Conservation (phyloP, 2,888 invertebrate genomes). For the Dicyrtoma fusca region DNA sequence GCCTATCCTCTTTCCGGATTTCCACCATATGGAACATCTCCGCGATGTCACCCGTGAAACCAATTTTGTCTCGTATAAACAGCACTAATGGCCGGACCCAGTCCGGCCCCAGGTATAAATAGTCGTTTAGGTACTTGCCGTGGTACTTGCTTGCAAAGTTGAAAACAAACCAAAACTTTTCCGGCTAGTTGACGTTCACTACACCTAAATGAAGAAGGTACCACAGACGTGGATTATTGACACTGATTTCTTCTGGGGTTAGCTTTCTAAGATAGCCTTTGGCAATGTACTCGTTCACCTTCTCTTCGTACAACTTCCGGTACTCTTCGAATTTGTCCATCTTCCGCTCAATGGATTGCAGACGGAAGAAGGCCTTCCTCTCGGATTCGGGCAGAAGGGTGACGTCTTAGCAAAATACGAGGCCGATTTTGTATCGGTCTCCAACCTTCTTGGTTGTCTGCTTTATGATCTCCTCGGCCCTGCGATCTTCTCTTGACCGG, state of each 20-base stretch:
- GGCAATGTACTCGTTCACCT: neutral
- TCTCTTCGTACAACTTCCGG: neutral
- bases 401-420: conserved; percentile 6
- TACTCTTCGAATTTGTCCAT: neutral
- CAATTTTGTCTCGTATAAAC: conserved; percentile 38
- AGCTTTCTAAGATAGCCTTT: conserved; percentile 26
- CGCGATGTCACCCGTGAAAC: conserved; percentile 38
- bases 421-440: neutral
- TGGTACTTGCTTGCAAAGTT: conserved; percentile 40
- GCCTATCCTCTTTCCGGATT: conserved; percentile 36
- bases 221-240: conserved; percentile 14
- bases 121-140: conserved; percentile 43
- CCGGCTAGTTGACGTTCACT: conserved; percentile 44
- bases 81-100: conserved; percentile 31
- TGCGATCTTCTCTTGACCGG: neutral
- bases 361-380: neutral
- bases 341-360: neutral
- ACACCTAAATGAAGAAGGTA: conserved; percentile 50
- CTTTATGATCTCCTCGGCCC: neutral
- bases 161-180: conserved; percentile 49
- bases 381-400: neutral
- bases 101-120: conserved; percentile 43
- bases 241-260: neutral
- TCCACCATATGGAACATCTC: conserved; percentile 45
- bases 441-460: neutral